Conservation (phyloP, 2,113 vertebrate genomes). For the Pomatorhinus ruficollis region DNA sequence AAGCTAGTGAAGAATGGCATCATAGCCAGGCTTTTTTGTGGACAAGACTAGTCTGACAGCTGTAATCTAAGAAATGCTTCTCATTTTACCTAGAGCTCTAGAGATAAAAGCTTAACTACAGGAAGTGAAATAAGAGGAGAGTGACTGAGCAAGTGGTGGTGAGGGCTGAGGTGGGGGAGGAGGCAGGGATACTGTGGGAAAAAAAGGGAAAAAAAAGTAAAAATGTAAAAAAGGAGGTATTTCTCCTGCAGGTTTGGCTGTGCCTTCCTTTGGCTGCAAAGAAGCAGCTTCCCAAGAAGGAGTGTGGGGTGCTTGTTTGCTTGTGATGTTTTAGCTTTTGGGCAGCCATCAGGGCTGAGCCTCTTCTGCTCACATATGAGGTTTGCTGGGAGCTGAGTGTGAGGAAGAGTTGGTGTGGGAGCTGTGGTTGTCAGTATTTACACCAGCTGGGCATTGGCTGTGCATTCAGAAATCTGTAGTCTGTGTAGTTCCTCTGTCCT, state of each 20-base stretch:
- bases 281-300: not conserved
- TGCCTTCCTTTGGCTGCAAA: not conserved
- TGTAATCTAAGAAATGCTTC: not conserved
- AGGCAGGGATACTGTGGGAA: not conserved
- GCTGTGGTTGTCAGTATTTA: not conserved
- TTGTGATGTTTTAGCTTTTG: fast-evolving
- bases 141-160: fast-evolving
- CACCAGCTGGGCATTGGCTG: not conserved
- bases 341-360: not conserved
- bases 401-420: not conserved
- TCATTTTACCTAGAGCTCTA: not conserved
- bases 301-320: not conserved
- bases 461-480: not conserved
- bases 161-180: not conserved
- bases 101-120: not conserved
- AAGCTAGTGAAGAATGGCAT: not conserved
- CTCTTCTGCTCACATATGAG: not conserved
- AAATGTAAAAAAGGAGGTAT: not conserved
- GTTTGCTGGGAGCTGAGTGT: not conserved
- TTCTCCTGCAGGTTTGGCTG: not conserved
- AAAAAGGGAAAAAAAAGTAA: not conserved
- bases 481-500: not conserved
- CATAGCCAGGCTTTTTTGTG: not conserved
- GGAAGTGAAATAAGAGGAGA: not conserved
- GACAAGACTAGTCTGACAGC: not conserved